Percentiles rank a stretch among this genome's conserved stretches.
Conservation (phyloP, 2,888 invertebrate species). For the Callosobruchus maculatus region DNA sequence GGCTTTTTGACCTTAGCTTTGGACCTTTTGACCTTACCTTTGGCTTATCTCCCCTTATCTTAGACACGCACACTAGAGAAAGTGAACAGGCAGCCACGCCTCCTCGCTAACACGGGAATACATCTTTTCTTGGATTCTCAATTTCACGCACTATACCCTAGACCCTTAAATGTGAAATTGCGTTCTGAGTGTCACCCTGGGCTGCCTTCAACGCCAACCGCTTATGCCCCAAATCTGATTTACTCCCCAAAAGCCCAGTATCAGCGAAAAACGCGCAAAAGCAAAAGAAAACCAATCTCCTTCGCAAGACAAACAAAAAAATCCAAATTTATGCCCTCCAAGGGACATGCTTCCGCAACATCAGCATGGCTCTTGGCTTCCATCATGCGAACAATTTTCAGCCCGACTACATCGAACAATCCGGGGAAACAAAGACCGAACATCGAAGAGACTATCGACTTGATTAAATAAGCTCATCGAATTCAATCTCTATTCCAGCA, state of each 20-base stretch:
- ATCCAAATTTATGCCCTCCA: neutral
- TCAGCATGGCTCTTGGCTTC: neutral
- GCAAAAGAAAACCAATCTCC: neutral
- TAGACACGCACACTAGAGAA: too few relatives aligned
- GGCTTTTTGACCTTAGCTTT: too few relatives aligned
- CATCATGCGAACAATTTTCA: neutral
- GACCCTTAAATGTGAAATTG: too few relatives aligned
- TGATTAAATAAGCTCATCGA: conserved; percentile 48
- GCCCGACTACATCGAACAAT: conserved; percentile 3
- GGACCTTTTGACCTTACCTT: too few relatives aligned
- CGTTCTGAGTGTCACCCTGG: too few relatives aligned
- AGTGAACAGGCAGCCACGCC: too few relatives aligned
- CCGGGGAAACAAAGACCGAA: conserved; percentile 5
- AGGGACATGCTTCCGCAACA: neutral
- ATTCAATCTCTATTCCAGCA: conserved; percentile 46
- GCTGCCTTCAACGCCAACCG: too few relatives aligned
- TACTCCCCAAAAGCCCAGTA: neutral
- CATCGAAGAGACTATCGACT: conserved; percentile 29
- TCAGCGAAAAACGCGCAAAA: neutral
- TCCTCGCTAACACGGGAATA: too few relatives aligned
- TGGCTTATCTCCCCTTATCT: too few relatives aligned
- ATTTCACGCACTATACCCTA: too few relatives aligned
- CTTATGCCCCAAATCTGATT: neutral
- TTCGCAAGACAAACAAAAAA: neutral
- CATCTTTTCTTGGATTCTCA: too few relatives aligned